Evolutionary conservation across 2,113 vertebrate genomes (phyloP).

Genomic region (Perccottus glenii): DNA sequence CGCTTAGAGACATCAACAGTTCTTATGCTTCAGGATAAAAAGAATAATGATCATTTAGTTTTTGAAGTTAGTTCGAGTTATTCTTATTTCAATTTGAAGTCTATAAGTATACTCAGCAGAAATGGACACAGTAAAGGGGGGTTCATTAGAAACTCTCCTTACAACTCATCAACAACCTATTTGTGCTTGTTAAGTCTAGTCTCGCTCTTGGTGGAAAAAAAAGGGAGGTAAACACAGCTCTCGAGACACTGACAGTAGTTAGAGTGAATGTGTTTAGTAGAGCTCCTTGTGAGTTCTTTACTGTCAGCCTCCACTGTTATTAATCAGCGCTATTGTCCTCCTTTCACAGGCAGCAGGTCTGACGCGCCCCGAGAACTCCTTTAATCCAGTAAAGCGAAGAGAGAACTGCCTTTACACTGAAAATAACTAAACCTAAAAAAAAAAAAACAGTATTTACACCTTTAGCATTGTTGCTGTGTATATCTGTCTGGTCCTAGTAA

Average conservation of each 20-base stretch:
- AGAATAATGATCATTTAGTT: not conserved
- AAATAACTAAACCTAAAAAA: no score
- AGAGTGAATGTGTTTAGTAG: conserved; percentile 32
- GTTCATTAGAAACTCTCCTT: not conserved
- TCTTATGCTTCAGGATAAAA: not conserved
- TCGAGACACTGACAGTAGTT: conserved; percentile 26
- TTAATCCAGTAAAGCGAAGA: not conserved
- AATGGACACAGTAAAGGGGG: not conserved
- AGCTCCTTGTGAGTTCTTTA: conserved; percentile 37
- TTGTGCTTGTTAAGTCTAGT: conserved; percentile 13
- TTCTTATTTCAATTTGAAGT: conserved; percentile 4
- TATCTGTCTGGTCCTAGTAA: no score
- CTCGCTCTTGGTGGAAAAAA: not conserved
- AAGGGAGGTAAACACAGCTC: conserved; percentile 35
- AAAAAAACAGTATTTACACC: no score
- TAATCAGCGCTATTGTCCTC: conserved; percentile 58
- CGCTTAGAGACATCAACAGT: not conserved
- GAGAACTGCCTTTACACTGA: not conserved
- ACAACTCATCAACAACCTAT: conserved; percentile 9
- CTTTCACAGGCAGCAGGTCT: conserved; percentile 5
- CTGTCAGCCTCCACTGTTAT: conserved; percentile 37
- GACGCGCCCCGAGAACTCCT: not conserved
- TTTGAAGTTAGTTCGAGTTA: not conserved
- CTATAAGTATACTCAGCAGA: not conserved
- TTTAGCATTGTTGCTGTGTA: no score